phyloP scores from a whole-genome alignment of 2,113 vertebrate species.

The Strix uralensis region DNA sequence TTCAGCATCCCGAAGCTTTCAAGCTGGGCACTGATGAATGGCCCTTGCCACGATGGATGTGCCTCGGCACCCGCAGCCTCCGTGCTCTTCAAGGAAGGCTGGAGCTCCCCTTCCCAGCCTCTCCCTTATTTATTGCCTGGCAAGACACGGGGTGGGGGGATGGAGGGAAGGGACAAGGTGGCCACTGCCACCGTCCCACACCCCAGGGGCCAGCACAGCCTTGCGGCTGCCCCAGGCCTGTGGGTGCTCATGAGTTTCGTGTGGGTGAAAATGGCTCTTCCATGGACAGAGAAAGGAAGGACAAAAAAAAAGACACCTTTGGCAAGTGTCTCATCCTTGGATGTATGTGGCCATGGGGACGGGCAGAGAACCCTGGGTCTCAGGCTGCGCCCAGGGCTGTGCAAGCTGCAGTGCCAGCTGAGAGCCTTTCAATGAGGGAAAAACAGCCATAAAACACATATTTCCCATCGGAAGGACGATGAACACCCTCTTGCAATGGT shows the following conservation, averaged over 20 bases:
- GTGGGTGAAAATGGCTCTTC: neutral
- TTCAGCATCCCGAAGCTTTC: neutral
- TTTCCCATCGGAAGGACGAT: neutral
- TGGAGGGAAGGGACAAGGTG: neutral
- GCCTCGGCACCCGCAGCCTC: neutral
- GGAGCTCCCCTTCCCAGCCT: neutral
- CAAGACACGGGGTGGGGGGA: accelerated
- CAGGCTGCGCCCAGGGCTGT: neutral
- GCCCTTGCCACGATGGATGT: neutral
- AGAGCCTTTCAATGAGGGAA: accelerated
- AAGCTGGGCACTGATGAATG: neutral
- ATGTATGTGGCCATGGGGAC: neutral
- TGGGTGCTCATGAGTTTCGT: accelerated
- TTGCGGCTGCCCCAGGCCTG: neutral
- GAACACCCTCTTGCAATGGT: neutral
- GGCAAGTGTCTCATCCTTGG: neutral
- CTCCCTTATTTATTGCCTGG: neutral
- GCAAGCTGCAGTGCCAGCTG: neutral
- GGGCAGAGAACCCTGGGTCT: accelerated
- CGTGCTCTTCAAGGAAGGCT: neutral
- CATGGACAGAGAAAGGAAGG: accelerated
- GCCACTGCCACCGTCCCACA: accelerated
- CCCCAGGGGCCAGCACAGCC: neutral
- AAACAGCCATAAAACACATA: neutral
- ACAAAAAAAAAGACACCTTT: neutral